Conservation (phyloP, 2,888 invertebrate species). For the Trissolcus japonicus region DNA sequence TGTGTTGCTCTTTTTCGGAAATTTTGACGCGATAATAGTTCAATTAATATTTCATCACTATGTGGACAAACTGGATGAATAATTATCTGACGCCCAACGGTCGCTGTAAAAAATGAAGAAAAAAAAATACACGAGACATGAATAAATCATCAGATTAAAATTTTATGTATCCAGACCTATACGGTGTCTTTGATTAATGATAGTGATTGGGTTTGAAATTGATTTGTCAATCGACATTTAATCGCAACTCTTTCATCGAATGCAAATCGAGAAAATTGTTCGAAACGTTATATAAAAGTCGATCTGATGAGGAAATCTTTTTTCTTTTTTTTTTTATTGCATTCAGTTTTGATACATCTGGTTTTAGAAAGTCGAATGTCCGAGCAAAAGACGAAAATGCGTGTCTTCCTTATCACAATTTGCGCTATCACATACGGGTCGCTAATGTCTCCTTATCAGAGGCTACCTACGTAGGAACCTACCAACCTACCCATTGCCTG, state of each 20-base stretch:
- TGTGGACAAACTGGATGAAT: background rate
- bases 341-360: constrained; percentile 40
- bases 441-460: constrained; percentile 75
- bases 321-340: constrained; percentile 34
- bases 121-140: background rate
- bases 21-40: constrained; percentile 29
- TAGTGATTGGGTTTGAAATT: too few species aligned
- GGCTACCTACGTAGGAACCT: constrained; percentile 58
- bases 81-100: background rate
- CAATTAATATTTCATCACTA: constrained; percentile 29
- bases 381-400: constrained; percentile 56
- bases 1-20: constrained; percentile 32
- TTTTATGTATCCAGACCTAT: too few species aligned
- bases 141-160: too few species aligned
- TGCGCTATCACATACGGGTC: constrained; percentile 74
- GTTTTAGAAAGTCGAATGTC: constrained; percentile 56
- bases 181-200: constrained; percentile 2
- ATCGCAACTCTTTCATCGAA: too few species aligned
- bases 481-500: constrained; percentile 59
- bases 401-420: constrained; percentile 65
- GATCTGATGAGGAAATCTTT: too few species aligned
- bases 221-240: too few species aligned
- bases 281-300: background rate
- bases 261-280: too few species aligned
- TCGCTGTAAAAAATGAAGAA: background rate